Evolutionary conservation across 2,113 vertebrate species (phyloP).

Genomic region (Zosterops borbonicus): DNA sequence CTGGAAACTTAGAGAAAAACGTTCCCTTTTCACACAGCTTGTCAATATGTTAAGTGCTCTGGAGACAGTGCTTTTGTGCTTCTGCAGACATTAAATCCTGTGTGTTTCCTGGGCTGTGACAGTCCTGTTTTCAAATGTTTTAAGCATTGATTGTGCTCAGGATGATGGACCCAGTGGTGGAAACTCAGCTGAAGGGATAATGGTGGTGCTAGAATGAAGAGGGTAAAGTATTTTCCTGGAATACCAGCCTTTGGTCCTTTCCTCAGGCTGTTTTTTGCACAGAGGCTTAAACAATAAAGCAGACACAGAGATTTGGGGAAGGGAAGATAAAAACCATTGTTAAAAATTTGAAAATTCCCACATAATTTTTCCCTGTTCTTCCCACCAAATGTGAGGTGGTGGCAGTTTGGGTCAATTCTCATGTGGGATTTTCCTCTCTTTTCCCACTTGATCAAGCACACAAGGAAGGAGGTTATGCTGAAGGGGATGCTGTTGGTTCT

Average conservation of each 20-base stretch:
- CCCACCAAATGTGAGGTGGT: background rate
- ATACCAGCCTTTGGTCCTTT: background rate
- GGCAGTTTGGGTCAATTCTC: background rate
- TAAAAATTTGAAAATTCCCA: background rate
- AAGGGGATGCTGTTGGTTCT: background rate
- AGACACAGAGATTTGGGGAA: background rate
- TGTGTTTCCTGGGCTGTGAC: background rate
- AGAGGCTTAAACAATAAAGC: background rate
- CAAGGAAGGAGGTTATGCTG: background rate
- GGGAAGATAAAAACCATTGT: background rate
- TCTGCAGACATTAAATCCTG: slow-evolving; percentile 32
- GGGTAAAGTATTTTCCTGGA: background rate
- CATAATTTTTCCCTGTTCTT: background rate
- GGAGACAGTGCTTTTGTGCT: slow-evolving; percentile 48
- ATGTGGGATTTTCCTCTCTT: background rate
- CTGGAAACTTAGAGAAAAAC: slow-evolving; percentile 7
- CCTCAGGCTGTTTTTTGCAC: background rate
- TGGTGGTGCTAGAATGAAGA: background rate
- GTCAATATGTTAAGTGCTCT: slow-evolving; percentile 45
- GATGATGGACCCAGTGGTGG: background rate
- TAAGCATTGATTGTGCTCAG: background rate
- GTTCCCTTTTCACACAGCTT: slow-evolving; percentile 2
- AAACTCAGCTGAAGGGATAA: background rate
- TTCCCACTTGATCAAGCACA: background rate
- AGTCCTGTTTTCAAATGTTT: slow-evolving; percentile 30